Evolutionary conservation across 2,888 invertebrate species (phyloP), one percentile per base, ranked within the genome.

Genomic region (Marronus borbonicus): DNA sequence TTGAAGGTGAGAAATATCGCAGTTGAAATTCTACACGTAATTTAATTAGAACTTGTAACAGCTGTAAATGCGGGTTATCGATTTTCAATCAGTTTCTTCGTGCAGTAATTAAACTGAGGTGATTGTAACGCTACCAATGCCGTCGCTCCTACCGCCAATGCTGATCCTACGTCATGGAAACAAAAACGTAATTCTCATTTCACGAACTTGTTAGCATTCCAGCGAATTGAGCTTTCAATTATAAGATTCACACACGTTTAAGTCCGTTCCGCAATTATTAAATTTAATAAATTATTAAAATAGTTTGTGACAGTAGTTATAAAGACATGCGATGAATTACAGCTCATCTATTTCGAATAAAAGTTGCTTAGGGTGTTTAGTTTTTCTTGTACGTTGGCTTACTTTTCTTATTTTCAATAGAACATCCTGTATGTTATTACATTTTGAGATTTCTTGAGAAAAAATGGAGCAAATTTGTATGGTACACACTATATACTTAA

Each of bases 41-140:
- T 78, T 78, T 74, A 78, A 78, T 78, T 78, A 78, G 77, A 65
- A 44, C 74, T 72, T 65, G 68, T 60, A 78, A 74, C 77, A 78
- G 77, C 77, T 78, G 77, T 78, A 78, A 78, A 78, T 78, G 72
- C 77, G 76, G 76, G 64, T 76, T 78, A 78, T 78, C 28, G 78
- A 78, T 78, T 78, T 76, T 62, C 76, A 78, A 78, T 78, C 78
- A 66, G 58, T 68, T 76, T 76, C 76, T 76, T 76, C 66, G 66
- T 66, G 76, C 76, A 58, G 76, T 76, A 68, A 76, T 68, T 76
- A 68, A 76, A 66, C 17, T 44, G 14, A 20, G 66, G 72, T 60
- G 60, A 39, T 12, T 28, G 24, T 62, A 62, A 31, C 62, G 62
- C 44, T 8, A 44, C 44, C 44, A 12, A 8, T 8, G 44, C 44